Evolutionary conservation across 2,113 vertebrate genomes (phyloP), one percentile per base, ranked within the genome.

Genomic region (Chlorodrepanis virens): DNA sequence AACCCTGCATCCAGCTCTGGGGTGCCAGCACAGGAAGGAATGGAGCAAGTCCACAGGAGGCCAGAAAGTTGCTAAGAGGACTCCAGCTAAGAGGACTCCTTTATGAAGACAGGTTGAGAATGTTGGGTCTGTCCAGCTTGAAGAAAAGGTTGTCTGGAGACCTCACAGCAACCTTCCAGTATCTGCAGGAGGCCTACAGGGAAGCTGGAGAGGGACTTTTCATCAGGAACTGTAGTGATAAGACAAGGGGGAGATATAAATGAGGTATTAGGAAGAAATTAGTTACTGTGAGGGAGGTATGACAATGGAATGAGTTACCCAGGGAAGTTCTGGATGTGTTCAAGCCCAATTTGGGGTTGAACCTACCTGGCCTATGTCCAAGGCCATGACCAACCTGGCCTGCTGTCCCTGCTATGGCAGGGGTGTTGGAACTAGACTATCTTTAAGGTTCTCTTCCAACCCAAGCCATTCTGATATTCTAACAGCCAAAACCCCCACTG

Each of bases 401-500:
- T 31, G 7, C 17, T 76, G 21, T 54, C 11, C 8, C 35, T 90
- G 25, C 79, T 7, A 4, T 4, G 4, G 21, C n/a, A 54, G 21
- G 3, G 10, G 12, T 18, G 22, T 37, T 83, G 40, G 25, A 53
- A 35, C 24, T 31, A 23, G 25, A 27, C 31, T 23, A 12, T 53
- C 24, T 60, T 68, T 49, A 25, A 25, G 9, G 8, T 40, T 52
- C 29, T 45, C 29, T 61, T 83, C 24, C n/a, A 75, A 13, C 25
- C 17, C 40, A 54, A 54, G 44, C 9, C 18, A 20, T 56, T 83
- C 54, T 40, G 21, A 50, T 50, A 35, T 15, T 76, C 22, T 49
- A 28, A 50, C 42, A 56, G 64, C 29, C 40, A 60, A 21, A 42
- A 0, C 6, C 11, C 1, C 5, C 19, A 1, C 14, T 31, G 5